Percentiles rank a stretch among this genome's conserved stretches.
Conservation (phyloP, 2,888 invertebrate genomes). For the Heterodera filipjevi region DNA sequence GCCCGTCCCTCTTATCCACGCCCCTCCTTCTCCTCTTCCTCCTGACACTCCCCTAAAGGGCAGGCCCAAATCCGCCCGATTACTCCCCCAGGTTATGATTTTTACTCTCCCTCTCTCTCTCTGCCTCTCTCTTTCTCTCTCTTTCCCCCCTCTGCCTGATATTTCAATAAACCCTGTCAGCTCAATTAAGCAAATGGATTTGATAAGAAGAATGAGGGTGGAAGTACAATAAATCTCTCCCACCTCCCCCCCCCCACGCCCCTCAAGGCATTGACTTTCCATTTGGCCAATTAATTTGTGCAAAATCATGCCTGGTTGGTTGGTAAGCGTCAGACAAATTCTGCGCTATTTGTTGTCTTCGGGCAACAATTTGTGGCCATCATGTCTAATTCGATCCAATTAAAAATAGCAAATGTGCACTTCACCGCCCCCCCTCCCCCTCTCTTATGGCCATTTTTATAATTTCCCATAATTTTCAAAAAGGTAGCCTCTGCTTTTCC, state of each 20-base stretch:
- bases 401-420: background rate
- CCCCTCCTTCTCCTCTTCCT: background rate
- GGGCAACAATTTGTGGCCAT: background rate
- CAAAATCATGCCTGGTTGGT: background rate
- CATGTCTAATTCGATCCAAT: background rate
- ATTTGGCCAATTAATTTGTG: slow-evolving; percentile 20
- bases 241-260: background rate
- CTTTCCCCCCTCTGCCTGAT: background rate
- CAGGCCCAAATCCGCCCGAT: background rate
- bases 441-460: background rate
- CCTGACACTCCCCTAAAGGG: background rate
- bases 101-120: background rate
- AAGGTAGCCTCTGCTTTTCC: background rate
- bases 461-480: background rate
- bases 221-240: background rate
- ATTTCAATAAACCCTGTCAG: background rate
- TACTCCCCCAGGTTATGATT: background rate
- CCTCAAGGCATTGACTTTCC: background rate
- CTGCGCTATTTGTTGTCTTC: background rate
- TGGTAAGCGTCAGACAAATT: background rate
- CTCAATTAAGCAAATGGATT: slow-evolving; percentile 15
- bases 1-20: background rate
- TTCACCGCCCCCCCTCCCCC: background rate
- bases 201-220: slow-evolving; percentile 5
- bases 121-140: too few relatives aligned